Base-by-base conservation (phyloP, 2,113 vertebrate genomes). In the Atrichornis clamosus region DNA sequence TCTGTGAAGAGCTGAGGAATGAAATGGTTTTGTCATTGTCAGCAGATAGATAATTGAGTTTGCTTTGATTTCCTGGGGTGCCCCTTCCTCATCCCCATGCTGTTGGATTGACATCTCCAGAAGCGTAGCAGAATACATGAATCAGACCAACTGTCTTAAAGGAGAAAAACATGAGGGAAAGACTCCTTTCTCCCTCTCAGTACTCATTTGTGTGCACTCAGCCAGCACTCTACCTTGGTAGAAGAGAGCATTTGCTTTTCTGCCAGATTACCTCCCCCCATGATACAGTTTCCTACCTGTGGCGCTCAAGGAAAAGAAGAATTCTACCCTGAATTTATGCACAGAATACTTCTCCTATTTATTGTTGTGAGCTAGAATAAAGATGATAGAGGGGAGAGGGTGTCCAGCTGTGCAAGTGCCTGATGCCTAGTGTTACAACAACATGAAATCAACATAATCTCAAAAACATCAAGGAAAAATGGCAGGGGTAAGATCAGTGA, bases 1-100 rank as follows among this genome's bases (percentile, higher is more conserved):
- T 97, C 96, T 97, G 92, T 96, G 96, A 97, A 96, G 95, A 97
- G 95, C 87, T 78, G 60, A 96, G 89, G 93, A 97, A 97, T 97
- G 91, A 98, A 98, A 96, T 96, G 84, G 58, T 98, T 98, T 98
- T 98, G 91, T 97, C 93, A 96, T 93, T 98, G 97, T 98, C 96
- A 98, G 97, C 96, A 98, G 84, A 97, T 95, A 98, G 91, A 95
- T 98, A 97, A 98, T 95, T 97, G 91, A 97, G 95, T 97, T 97
- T 97, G 88, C 93, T 97, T 97, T 98, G 96, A 97, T 97, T 98
- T 98, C 94, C 96, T 97, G 94, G 83, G 95, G 97, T 97, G 92
- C 52, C 64, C 68, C 80, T 80, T 76, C 91, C 84, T 78, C 42
- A 96, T 87, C 59, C 64, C 67, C 94, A 55, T 91, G 87, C 92